Percentiles rank a stretch among this genome's conserved stretches.
phyloP scores from a whole-genome alignment of 2,888 invertebrate species.

The Mycalesis mineus region DNA sequence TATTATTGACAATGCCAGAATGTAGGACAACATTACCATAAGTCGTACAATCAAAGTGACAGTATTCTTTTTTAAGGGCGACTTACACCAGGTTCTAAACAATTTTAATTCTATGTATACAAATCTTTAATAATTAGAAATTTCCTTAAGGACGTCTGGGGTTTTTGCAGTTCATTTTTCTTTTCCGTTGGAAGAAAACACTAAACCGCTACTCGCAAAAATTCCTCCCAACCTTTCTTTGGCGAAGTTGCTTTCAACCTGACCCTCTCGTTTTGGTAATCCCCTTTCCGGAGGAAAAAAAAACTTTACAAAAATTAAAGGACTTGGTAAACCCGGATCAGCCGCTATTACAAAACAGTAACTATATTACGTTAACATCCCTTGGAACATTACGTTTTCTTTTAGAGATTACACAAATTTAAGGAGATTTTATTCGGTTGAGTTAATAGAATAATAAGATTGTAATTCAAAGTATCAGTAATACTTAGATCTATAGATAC shows the following conservation, averaged over 20 bases:
- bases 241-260: slow-evolving; percentile 44
- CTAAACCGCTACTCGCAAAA: slow-evolving; percentile 28
- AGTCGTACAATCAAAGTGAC: no score
- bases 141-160: background rate
- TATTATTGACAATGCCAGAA: no score
- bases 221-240: slow-evolving; percentile 33
- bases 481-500: no score
- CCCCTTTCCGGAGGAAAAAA: slow-evolving; percentile 51
- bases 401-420: background rate
- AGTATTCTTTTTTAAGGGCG: no score
- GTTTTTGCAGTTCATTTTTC: slow-evolving; percentile 14
- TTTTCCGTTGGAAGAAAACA: slow-evolving; percentile 20
- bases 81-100: no score
- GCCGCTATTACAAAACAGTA: slow-evolving; percentile 31
- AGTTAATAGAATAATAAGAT: background rate
- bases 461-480: background rate
- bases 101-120: background rate
- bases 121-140: background rate
- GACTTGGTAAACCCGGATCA: slow-evolving; percentile 47
- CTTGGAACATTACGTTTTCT: background rate
- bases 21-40: no score
- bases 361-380: slow-evolving; percentile 20
- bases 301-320: slow-evolving; percentile 55
- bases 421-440: background rate
- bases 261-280: slow-evolving; percentile 54